Percentiles rank a stretch among this genome's conserved stretches.
phyloP scores from a whole-genome alignment of 2,113 vertebrate genomes.

The Heterochromis multidens region DNA sequence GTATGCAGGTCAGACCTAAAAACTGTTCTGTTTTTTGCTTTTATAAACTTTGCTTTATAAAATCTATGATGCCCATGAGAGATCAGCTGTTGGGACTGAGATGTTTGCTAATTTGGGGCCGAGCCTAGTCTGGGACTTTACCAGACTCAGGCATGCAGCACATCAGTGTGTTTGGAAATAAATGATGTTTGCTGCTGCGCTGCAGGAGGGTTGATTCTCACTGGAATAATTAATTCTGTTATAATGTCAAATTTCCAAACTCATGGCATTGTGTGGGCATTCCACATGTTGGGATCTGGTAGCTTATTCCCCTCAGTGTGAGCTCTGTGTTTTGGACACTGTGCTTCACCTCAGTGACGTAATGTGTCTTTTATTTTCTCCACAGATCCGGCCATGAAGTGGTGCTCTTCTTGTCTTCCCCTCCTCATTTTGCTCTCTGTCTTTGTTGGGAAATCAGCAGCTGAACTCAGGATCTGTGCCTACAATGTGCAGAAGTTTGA shows the following conservation, averaged over 20 bases:
- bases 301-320: neutral
- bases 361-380: neutral
- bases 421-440: neutral
- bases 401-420: neutral
- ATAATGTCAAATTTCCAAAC: neutral
- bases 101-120: too few relatives aligned
- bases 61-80: too few relatives aligned
- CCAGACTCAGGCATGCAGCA: too few relatives aligned
- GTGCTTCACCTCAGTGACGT: neutral
- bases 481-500: constrained; percentile 48
- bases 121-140: too few relatives aligned
- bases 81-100: too few relatives aligned
- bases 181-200: too few relatives aligned
- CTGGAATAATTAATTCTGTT: neutral
- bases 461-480: constrained; percentile 58
- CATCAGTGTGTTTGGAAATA: too few relatives aligned
- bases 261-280: neutral
- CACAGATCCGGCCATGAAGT: constrained; percentile 49
- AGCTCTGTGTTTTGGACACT: neutral
- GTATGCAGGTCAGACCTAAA: neutral
- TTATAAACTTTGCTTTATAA: too few relatives aligned
- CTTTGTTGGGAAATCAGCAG: neutral
- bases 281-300: neutral
- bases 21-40: too few relatives aligned
- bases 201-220: neutral